phyloP scores from a whole-genome alignment of 2,888 invertebrate species.

The Trichopria drosophilae region DNA sequence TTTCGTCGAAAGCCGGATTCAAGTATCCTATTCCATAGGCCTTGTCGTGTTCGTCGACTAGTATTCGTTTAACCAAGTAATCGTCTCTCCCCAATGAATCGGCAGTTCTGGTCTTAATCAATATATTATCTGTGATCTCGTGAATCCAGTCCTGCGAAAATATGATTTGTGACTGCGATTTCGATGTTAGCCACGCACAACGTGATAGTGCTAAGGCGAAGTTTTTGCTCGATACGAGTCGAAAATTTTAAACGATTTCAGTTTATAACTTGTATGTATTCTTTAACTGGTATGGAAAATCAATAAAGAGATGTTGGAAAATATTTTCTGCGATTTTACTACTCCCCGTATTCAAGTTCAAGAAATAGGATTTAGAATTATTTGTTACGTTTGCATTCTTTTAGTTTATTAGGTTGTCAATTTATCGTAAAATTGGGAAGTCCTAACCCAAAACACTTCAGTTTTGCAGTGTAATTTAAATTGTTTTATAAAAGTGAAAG shows the following conservation, averaged over 20 bases:
- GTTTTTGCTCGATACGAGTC: too few relatives aligned
- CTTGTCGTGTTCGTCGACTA: constrained; percentile 41
- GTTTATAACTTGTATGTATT: too few relatives aligned
- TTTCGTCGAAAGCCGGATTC: constrained; percentile 54
- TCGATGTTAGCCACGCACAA: too few relatives aligned
- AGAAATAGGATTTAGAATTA: too few relatives aligned
- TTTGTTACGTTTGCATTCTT: too few relatives aligned
- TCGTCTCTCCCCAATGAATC: constrained; percentile 55
- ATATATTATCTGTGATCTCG: constrained; percentile 54
- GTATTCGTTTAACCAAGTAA: constrained; percentile 37
- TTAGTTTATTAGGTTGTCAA: too few relatives aligned
- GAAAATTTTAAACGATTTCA: too few relatives aligned
- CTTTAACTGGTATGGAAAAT: too few relatives aligned
- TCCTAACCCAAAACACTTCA: constrained; percentile 1
- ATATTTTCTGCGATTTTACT: too few relatives aligned
- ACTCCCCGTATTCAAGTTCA: too few relatives aligned
- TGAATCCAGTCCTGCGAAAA: constrained; percentile 58
- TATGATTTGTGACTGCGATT: constrained; percentile 44
- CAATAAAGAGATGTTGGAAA: too few relatives aligned
- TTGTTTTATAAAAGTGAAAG: not conserved
- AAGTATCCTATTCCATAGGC: constrained; percentile 52
- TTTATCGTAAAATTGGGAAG: too few relatives aligned
- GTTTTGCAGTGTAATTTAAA: constrained; percentile 3
- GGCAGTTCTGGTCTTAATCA: constrained; percentile 48
- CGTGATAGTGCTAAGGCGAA: not conserved